Percentiles rank a stretch among this genome's conserved stretches.
These are phyloP conservation scores for Portunus trituberculatus DNA, from an alignment of 1,140 invertebrate species.

Conservation along the genomic window DNA sequence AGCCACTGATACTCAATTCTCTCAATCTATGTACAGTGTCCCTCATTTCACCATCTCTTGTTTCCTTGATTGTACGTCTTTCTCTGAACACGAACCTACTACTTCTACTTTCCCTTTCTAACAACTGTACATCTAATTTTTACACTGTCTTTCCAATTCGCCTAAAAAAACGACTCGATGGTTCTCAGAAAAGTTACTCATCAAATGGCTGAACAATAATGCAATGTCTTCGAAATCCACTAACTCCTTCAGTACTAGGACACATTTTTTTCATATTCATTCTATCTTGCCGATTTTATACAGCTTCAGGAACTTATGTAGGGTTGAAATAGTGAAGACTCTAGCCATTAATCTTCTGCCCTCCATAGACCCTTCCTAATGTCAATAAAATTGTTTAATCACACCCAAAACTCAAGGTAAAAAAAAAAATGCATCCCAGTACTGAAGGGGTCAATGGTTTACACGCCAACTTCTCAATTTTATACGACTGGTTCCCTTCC, in stretches of 20 bases:
- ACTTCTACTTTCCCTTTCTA: neutral
- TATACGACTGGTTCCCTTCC: neutral
- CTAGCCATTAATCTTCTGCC: too few species aligned
- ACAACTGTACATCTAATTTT: neutral
- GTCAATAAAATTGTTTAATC: too few species aligned
- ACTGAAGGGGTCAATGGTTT: too few species aligned
- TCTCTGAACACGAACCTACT: neutral
- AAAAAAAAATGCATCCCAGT: too few species aligned
- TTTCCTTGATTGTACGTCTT: neutral
- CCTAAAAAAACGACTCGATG: neutral
- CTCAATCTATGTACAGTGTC: neutral
- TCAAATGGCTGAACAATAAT: neutral
- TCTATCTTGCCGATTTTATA: too few species aligned
- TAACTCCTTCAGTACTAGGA: too few species aligned
- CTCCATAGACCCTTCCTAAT: too few species aligned
- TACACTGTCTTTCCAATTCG: neutral
- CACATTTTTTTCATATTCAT: too few species aligned
- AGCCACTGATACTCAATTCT: neutral
- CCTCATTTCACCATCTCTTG: too few species aligned
- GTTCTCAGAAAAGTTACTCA: neutral
- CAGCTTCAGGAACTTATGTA: too few species aligned
- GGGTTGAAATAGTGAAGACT: too few species aligned
- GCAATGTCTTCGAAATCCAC: neutral
- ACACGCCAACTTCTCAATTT: neutral
- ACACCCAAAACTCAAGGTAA: too few species aligned